These are phyloP conservation scores for Stegastes partitus DNA, from an alignment of 2,113 vertebrate species.

Conservation along the genomic window DNA sequence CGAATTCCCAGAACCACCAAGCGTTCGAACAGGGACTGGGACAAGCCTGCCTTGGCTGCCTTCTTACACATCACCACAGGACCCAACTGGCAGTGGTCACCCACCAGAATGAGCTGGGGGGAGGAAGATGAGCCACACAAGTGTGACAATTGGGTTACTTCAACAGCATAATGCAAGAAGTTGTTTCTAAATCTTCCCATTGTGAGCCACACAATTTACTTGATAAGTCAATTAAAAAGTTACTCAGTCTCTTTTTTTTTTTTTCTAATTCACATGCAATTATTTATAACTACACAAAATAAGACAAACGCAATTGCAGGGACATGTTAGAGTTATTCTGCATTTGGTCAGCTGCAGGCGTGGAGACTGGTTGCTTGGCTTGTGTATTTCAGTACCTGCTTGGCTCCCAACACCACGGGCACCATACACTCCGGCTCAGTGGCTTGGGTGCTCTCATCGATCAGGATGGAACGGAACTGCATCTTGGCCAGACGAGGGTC, in stretches of 20 bases:
- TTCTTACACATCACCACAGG: conserved; percentile 99
- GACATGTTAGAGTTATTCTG: background rate
- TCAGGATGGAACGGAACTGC: conserved; percentile 99
- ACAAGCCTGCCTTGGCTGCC: conserved; percentile 95
- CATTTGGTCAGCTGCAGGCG: background rate
- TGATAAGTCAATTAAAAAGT: too few species aligned
- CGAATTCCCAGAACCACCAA: conserved; percentile 98
- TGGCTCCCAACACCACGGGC: conserved; percentile 95
- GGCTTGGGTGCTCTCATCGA: conserved; percentile 98
- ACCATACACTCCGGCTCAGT: conserved; percentile 99
- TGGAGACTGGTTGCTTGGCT: background rate
- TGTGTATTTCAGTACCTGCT: conserved; percentile 88
- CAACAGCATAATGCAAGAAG: background rate
- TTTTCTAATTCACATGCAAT: too few species aligned
- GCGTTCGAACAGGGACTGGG: conserved; percentile 95
- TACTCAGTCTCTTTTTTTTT: too few species aligned
- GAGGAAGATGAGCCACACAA: conserved; percentile 4
- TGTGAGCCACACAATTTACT: background rate
- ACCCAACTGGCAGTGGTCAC: conserved; percentile 98
- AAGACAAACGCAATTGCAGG: background rate
- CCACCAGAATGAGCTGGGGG: conserved; percentile 94
- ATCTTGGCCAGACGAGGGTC: conserved; percentile 97
- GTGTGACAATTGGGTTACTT: background rate
- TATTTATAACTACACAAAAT: too few species aligned
- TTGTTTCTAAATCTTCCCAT: background rate